phyloP scores from a whole-genome alignment of 2,113 vertebrate species.

The Ranitomeya imitator region DNA sequence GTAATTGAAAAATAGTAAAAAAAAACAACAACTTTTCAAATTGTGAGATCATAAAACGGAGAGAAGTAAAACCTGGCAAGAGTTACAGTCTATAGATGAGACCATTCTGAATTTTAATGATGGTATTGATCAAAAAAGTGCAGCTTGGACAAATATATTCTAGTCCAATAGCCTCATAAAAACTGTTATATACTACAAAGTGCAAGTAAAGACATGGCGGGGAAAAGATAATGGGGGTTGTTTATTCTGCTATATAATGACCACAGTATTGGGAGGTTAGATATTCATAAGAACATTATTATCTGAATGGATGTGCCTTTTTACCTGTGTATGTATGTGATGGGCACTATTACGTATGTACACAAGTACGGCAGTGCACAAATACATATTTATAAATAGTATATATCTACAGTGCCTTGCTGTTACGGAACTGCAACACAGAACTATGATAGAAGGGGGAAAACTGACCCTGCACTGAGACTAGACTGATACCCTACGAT shows the following conservation, averaged over 20 bases:
- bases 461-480: too few species aligned
- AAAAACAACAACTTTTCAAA: constrained; percentile 3
- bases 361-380: too few species aligned
- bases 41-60: constrained; percentile 21
- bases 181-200: constrained; percentile 34
- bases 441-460: too few species aligned
- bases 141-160: constrained; percentile 48
- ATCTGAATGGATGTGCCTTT: background rate
- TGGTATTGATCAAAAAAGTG: constrained; percentile 47
- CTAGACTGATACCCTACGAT: too few species aligned
- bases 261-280: background rate
- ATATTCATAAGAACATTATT: too few species aligned
- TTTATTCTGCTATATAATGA: background rate
- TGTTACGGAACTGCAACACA: too few species aligned
- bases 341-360: too few species aligned
- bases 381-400: too few species aligned
- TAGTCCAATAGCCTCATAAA: constrained; percentile 33
- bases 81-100: constrained; percentile 55
- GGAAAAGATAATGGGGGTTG: constrained; percentile 23
- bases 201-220: background rate
- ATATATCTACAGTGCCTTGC: too few species aligned
- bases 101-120: constrained; percentile 49
- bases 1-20: constrained; percentile 52
- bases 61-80: constrained; percentile 45
- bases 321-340: too few species aligned